These are phyloP conservation scores for Burhinus oedicnemus DNA, from an alignment of 2,113 vertebrate species.

Conservation along the genomic window DNA sequence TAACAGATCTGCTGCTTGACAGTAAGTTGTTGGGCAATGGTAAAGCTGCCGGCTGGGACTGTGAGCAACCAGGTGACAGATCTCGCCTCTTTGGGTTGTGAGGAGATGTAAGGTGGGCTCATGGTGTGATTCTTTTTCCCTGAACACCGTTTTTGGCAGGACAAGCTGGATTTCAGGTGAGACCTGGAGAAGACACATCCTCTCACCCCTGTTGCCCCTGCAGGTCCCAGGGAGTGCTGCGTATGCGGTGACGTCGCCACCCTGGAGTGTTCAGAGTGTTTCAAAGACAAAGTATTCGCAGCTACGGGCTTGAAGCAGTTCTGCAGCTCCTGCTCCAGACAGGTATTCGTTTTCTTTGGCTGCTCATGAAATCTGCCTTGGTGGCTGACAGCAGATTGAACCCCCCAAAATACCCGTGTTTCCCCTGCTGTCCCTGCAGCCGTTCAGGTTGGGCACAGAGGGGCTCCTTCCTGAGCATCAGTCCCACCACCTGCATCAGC, in stretches of 20 bases:
- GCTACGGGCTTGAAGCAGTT: conserved; percentile 83
- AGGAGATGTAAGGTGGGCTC: background rate
- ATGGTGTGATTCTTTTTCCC: background rate
- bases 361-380: background rate
- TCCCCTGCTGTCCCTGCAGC: too few relatives aligned
- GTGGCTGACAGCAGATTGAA: background rate
- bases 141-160: background rate
- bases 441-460: too few relatives aligned
- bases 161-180: background rate
- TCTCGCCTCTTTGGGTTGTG: background rate
- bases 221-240: conserved; percentile 87
- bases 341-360: conserved; percentile 64
- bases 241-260: conserved; percentile 80
- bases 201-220: background rate
- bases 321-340: conserved; percentile 79
- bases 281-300: conserved; percentile 79
- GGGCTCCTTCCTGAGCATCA: too few relatives aligned
- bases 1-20: conserved; percentile 85
- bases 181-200: background rate
- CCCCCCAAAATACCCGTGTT: too few relatives aligned
- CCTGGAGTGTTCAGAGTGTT: conserved; percentile 82
- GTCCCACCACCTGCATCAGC: too few relatives aligned
- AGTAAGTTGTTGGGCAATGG: conserved; percentile 67
- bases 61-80: background rate
- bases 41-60: background rate